Conservation (phyloP, 1,140 invertebrate species). For the Vanessa atalanta region DNA sequence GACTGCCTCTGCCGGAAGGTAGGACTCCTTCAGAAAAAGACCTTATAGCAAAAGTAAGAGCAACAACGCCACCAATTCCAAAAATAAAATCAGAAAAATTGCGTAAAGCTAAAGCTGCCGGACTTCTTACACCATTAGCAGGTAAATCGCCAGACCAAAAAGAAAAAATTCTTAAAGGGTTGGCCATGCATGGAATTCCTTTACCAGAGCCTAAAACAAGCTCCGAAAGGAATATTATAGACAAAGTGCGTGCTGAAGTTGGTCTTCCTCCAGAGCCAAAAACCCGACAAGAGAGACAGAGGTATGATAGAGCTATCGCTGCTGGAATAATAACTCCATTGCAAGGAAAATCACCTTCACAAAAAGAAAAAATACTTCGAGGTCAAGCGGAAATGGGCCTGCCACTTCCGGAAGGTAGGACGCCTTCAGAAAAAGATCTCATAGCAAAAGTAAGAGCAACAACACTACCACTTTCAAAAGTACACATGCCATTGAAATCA, state of each 20-base stretch:
- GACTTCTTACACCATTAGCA: too few species aligned
- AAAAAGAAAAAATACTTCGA: slow-evolving; percentile 36
- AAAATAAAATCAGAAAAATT: too few species aligned
- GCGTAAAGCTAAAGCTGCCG: too few species aligned
- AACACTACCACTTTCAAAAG: not conserved
- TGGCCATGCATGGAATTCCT: slow-evolving; percentile 39
- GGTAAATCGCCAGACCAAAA: slow-evolving; percentile 31
- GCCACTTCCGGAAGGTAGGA: slow-evolving; percentile 36
- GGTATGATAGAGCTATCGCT: slow-evolving; percentile 43
- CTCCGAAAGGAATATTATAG: slow-evolving; percentile 44
- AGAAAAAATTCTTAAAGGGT: slow-evolving; percentile 48
- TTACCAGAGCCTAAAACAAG: slow-evolving; percentile 46
- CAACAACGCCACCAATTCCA: slow-evolving; percentile 11
- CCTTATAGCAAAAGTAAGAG: slow-evolving; percentile 19
- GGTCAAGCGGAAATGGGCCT: slow-evolving; percentile 27
- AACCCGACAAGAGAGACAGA: slow-evolving; percentile 35
- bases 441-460: not conserved
- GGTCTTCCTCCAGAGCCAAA: slow-evolving; percentile 39
- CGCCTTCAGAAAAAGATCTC: slow-evolving; percentile 38
- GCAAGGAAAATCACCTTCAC: slow-evolving; percentile 35
- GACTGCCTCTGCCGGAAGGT: slow-evolving; percentile 34
- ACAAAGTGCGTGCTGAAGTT: slow-evolving; percentile 41
- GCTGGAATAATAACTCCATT: slow-evolving; percentile 36
- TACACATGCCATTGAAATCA: too few species aligned
- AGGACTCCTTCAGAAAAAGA: slow-evolving; percentile 39